A percentile compares a stretch with the other conserved stretches of the same genome.
These are phyloP conservation scores for Scaptomyza reducta DNA, from an alignment of 2,888 invertebrate genomes.

Conservation along the genomic window DNA sequence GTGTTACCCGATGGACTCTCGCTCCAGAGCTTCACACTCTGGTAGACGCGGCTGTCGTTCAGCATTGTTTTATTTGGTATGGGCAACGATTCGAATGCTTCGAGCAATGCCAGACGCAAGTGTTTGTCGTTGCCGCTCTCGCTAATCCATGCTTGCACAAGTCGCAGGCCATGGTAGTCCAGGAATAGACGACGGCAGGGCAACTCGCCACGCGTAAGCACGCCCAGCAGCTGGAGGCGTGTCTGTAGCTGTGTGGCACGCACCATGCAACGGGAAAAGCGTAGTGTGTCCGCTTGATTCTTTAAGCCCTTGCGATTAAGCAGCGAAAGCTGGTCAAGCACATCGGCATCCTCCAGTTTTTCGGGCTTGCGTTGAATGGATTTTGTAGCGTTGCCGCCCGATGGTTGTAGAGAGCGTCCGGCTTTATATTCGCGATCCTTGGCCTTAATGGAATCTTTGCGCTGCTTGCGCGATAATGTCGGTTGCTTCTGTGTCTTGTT, in stretches of 20 bases:
- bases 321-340: slow-evolving; percentile 94
- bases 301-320: slow-evolving; percentile 91
- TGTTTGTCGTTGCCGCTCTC: slow-evolving; percentile 85
- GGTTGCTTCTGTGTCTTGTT: slow-evolving; percentile 6
- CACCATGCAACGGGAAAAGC: slow-evolving; percentile 95
- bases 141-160: slow-evolving; percentile 97
- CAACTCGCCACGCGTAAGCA: slow-evolving; percentile 91
- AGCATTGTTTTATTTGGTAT: slow-evolving; percentile 97
- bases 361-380: slow-evolving; percentile 47
- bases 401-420: slow-evolving; percentile 61
- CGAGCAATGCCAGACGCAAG: slow-evolving; percentile 89
- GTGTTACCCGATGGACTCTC: background rate
- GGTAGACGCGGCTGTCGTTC: slow-evolving; percentile 95
- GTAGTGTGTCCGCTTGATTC: slow-evolving; percentile 95
- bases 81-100: slow-evolving; percentile 93
- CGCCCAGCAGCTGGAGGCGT: slow-evolving; percentile 89
- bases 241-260: slow-evolving; percentile 93
- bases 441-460: slow-evolving; percentile 53
- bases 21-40: slow-evolving; percentile 92
- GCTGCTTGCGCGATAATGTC: slow-evolving; percentile 26
- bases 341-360: slow-evolving; percentile 87
- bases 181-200: slow-evolving; percentile 94
- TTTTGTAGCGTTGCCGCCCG: slow-evolving; percentile 19
- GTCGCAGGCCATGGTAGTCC: slow-evolving; percentile 95
- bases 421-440: slow-evolving; percentile 76